Evolutionary conservation across 2,113 vertebrate species (phyloP), one percentile per base, ranked within the genome.

Genomic region (Pachyramphus minor): DNA sequence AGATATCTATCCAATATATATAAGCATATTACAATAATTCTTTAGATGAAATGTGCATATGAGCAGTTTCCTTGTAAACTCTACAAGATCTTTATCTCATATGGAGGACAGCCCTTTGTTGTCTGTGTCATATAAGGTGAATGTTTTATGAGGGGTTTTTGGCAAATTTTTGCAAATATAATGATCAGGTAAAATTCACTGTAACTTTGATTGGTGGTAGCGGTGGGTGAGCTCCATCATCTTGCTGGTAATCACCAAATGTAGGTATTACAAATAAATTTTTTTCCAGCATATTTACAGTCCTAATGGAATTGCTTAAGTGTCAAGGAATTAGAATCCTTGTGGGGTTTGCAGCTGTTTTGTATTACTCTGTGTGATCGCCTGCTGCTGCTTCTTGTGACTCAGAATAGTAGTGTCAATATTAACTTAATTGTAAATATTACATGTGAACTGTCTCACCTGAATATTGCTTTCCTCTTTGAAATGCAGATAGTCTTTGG

Each of bases 151-250:
- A 49, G 7, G 30, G 53, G 53, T 31, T 44, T 0, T 24, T 55
- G 30, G 22, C 37, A 83, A 41, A 23, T 18, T 44, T 83, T 79
- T 50, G 37, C 22, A n/a, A 56, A 30, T 16, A 19, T 31, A 69
- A 50, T 58, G 64, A 69, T 49, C 20, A 11, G 30, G 56, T 49
- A 39, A 76, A 91, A 21, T 30, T 47, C 3, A 2, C 2, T 41
- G n/a, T 37, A 39, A n/a, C 24, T 5, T 64, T 1, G 0, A 16
- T 55, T 58, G 56, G 39, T 24, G 8, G 4, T 49, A 39, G 3
- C 27, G 14, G 30, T 14, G 33, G 24, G 52, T 79, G 13, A 30
- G 27, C 37, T 84, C 60, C 31, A n/a, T 33, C 20, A 7, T 25
- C 6, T 62, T 55, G 35, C 24, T 35, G 24, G 22, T 56, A 41